These are phyloP conservation scores for Diuraphis noxia DNA, from an alignment of 1,140 invertebrate species.

Conservation along the genomic window DNA sequence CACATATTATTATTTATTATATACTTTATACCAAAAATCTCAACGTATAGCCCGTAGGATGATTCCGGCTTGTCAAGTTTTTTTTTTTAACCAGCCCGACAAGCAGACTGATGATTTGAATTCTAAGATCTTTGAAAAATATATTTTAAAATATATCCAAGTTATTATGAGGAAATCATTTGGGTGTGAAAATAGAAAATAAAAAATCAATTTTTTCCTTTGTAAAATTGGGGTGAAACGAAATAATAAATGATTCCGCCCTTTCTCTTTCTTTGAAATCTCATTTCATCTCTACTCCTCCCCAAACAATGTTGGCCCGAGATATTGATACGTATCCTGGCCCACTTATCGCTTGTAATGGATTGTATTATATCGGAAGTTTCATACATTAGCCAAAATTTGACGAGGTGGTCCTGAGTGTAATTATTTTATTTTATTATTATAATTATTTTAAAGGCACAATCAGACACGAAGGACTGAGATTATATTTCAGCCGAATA, in stretches of 20 bases:
- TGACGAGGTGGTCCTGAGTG: no score
- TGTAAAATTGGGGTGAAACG: no score
- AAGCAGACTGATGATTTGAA: not conserved
- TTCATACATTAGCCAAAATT: no score
- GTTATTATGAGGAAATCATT: not conserved
- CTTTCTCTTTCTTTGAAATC: no score
- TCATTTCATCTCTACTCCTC: not conserved
- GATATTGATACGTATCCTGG: no score
- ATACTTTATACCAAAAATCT: not conserved
- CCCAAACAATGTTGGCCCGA: not conserved
- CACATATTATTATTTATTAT: not conserved
- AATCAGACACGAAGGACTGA: not conserved
- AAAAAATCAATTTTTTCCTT: not conserved
- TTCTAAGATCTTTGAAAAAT: not conserved
- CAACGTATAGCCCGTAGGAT: no score
- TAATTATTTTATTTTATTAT: not conserved
- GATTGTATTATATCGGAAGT: no score
- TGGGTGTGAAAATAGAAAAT: not conserved
- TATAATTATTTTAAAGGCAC: not conserved
- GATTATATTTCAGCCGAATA: not conserved
- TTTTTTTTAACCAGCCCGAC: not conserved
- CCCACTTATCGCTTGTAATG: no score
- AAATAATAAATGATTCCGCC: not conserved
- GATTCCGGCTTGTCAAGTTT: no score
- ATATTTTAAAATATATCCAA: not conserved